Evolutionary conservation across 2,113 vertebrate genomes (phyloP).

Genomic region (Oriolus oriolus): DNA sequence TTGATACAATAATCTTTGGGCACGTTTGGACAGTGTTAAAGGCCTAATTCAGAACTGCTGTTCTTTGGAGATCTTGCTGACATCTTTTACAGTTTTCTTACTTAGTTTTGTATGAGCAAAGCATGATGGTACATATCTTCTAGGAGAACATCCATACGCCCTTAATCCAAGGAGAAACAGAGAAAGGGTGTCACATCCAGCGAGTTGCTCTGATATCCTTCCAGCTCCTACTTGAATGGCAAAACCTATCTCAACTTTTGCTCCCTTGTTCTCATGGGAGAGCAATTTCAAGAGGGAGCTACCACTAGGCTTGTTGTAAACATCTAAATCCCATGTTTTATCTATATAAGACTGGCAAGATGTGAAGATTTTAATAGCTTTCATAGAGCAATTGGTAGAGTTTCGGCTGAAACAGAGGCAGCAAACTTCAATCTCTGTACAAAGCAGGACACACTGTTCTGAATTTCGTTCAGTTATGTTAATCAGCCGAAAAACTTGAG

Average conservation of each 20-base stretch:
- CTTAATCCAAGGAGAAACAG: background rate
- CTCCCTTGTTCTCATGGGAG: background rate
- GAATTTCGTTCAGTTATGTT: background rate
- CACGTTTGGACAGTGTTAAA: background rate
- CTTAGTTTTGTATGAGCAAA: background rate
- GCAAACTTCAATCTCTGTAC: background rate
- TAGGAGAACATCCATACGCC: background rate
- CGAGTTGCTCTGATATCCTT: background rate
- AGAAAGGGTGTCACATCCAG: background rate
- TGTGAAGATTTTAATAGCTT: background rate
- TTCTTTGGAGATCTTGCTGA: background rate
- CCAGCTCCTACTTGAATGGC: background rate
- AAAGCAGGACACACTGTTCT: background rate
- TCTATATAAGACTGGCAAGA: background rate
- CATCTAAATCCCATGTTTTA: background rate
- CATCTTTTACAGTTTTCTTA: background rate
- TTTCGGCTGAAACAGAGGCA: background rate
- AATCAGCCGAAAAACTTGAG: constrained; percentile 29
- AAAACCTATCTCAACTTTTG: background rate
- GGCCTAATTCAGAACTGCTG: background rate
- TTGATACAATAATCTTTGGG: background rate
- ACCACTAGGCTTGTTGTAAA: background rate
- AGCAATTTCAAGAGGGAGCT: background rate
- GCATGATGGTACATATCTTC: background rate
- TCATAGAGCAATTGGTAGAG: background rate